phyloP scores from a whole-genome alignment of 2,888 invertebrate genomes.

The Drosophila pseudotalamancana region DNA sequence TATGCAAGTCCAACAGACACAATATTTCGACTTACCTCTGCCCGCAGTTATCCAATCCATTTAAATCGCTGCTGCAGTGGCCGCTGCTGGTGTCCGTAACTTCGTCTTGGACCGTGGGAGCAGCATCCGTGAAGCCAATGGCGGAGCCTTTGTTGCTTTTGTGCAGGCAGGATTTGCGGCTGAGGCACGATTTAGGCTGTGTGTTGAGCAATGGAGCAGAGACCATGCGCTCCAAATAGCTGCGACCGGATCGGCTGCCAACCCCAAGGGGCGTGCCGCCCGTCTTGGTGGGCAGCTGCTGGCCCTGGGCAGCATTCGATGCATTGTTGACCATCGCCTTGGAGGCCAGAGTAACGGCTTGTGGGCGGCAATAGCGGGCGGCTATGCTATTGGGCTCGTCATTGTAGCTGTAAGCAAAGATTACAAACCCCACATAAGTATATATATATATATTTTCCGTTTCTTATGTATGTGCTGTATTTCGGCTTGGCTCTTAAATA shows the following conservation, averaged over 20 bases:
- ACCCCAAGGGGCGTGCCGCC: constrained; percentile 66
- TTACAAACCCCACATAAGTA: constrained; percentile 18
- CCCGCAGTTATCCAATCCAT: constrained; percentile 42
- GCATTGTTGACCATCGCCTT: constrained; percentile 83
- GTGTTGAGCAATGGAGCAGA: constrained; percentile 81
- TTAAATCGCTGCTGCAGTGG: constrained; percentile 9
- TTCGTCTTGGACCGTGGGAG: constrained; percentile 29
- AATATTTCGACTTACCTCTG: constrained; percentile 65
- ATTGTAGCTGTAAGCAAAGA: constrained; percentile 74
- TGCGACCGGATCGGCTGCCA: constrained; percentile 74
- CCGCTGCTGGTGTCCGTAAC: constrained; percentile 31
- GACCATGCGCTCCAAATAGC: constrained; percentile 75
- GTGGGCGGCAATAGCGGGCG: constrained; percentile 83
- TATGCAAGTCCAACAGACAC: constrained; percentile 26
- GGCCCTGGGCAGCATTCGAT: constrained; percentile 57
- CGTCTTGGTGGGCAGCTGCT: constrained; percentile 55
- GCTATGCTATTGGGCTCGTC: constrained; percentile 80
- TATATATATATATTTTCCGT: constrained; percentile 2
- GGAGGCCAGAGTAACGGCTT: constrained; percentile 82
- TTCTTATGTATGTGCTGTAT: constrained; percentile 3
- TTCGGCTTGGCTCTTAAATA: constrained; percentile 19
- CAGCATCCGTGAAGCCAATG: constrained; percentile 13
- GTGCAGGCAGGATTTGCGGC: constrained; percentile 81
- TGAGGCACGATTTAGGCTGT: constrained; percentile 86
- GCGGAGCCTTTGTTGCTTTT: constrained; percentile 41